Evolutionary conservation across 2,888 invertebrate species (phyloP).

Genomic region (Athalia circularis): DNA sequence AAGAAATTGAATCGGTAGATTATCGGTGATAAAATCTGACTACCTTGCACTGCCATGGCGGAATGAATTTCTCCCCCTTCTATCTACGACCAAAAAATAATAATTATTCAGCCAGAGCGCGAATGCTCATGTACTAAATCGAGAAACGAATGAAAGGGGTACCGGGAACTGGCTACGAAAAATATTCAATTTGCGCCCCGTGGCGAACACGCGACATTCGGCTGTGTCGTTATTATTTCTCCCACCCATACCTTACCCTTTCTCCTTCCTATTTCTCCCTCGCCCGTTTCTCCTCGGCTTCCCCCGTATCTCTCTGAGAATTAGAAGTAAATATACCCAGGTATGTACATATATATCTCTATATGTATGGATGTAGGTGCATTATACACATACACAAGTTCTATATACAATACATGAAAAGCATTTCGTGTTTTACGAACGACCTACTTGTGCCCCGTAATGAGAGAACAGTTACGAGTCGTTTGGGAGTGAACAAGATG

Average conservation of each 20-base stretch:
- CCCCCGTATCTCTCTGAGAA: slow-evolving; percentile 34
- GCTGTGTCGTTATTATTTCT: slow-evolving; percentile 31
- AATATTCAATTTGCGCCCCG: slow-evolving; percentile 47
- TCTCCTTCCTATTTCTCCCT: slow-evolving; percentile 22
- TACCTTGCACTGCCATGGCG: slow-evolving; percentile 11
- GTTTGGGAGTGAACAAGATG: slow-evolving; percentile 24
- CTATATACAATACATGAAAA: not conserved
- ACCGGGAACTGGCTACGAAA: slow-evolving; percentile 41
- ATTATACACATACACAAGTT: not conserved
- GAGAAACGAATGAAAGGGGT: slow-evolving; percentile 41
- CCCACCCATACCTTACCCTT: slow-evolving; percentile 19
- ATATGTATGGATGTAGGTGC: not conserved
- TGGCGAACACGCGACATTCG: slow-evolving; percentile 43
- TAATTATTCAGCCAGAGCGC: slow-evolving; percentile 40
- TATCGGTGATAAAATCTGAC: slow-evolving; percentile 38
- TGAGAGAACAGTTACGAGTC: slow-evolving; percentile 39
- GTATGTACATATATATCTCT: slow-evolving; percentile 34
- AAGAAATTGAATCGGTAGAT: slow-evolving; percentile 25
- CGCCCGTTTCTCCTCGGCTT: slow-evolving; percentile 12
- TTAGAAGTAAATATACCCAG: slow-evolving; percentile 37
- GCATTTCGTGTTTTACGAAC: slow-evolving; percentile 33
- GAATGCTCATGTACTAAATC: slow-evolving; percentile 42
- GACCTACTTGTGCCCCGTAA: slow-evolving; percentile 37
- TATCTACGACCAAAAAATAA: slow-evolving; percentile 36
- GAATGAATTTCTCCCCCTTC: slow-evolving; percentile 20